Conservation (phyloP, 2,888 invertebrate genomes). For the Pandemis corylana region DNA sequence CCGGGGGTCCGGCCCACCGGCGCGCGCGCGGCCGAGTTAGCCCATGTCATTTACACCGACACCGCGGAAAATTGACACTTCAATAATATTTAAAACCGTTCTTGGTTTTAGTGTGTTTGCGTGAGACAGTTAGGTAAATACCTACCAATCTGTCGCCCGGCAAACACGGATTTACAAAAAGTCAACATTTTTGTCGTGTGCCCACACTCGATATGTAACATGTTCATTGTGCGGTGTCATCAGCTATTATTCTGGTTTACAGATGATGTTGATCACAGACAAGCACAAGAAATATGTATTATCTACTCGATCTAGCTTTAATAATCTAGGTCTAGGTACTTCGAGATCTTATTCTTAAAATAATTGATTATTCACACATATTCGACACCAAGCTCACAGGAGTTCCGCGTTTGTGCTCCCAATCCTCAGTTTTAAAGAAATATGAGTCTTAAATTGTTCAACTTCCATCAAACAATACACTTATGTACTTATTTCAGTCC, state of each 20-base stretch:
- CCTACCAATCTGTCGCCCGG: conserved; percentile 59
- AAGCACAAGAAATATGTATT: no score
- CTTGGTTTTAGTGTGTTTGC: conserved; percentile 66
- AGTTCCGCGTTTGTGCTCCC: no score
- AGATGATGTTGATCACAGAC: neutral
- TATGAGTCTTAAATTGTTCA: no score
- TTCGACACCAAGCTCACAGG: no score
- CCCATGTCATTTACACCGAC: conserved; percentile 63
- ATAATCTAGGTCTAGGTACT: no score
- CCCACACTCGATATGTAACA: conserved; percentile 44
- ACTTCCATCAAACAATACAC: no score
- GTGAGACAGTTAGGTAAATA: conserved; percentile 69
- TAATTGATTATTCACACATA: no score
- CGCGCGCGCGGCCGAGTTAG: conserved; percentile 54
- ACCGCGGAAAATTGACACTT: conserved; percentile 66
- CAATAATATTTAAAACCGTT: conserved; percentile 71
- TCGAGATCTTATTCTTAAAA: no score
- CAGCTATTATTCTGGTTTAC: conserved; percentile 10
- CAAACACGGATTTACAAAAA: conserved; percentile 64
- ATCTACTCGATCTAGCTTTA: no score
- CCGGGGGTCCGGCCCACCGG: conserved; percentile 53
- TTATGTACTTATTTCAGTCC: no score
- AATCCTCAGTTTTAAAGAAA: no score
- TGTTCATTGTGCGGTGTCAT: conserved; percentile 25
- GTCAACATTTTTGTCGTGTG: conserved; percentile 56